These are phyloP conservation scores for Protobothrops mucrosquamatus DNA, from an alignment of 2,113 vertebrate genomes.

Conservation along the genomic window DNA sequence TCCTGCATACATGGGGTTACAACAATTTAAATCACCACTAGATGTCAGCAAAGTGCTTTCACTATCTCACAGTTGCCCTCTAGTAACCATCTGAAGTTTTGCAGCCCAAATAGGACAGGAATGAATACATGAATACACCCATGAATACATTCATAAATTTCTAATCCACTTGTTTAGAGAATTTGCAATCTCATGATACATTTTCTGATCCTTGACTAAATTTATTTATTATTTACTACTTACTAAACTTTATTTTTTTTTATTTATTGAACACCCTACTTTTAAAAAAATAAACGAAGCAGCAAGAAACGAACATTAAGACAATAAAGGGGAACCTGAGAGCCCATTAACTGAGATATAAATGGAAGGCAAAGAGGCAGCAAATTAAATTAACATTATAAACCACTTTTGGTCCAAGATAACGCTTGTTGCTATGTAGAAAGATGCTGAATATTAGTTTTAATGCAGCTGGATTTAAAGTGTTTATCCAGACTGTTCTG, in stretches of 20 bases:
- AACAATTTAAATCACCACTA: not conserved
- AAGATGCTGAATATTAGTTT: not conserved
- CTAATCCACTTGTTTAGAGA: not conserved
- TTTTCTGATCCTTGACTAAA: not conserved
- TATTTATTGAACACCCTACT: not conserved
- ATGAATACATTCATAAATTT: not conserved
- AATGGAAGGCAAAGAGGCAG: not conserved
- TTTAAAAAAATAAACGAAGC: not conserved
- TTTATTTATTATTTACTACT: not conserved
- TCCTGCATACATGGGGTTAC: not conserved
- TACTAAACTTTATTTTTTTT: not conserved
- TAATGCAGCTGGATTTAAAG: not conserved
- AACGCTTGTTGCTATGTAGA: not conserved
- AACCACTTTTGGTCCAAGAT: not conserved
- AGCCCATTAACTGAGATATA: not conserved
- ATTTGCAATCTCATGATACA: not conserved
- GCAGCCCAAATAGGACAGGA: not conserved
- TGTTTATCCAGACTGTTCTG: not conserved
- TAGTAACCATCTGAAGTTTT: not conserved
- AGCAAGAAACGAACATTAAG: not conserved
- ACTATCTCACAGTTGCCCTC: not conserved
- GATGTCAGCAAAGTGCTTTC: not conserved
- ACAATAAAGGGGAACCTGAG: not conserved
- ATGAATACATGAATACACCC: not conserved
- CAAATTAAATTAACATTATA: not conserved